Conservation (phyloP, 2,797 vertebrate species). For the Sandelia bainsii region DNA sequence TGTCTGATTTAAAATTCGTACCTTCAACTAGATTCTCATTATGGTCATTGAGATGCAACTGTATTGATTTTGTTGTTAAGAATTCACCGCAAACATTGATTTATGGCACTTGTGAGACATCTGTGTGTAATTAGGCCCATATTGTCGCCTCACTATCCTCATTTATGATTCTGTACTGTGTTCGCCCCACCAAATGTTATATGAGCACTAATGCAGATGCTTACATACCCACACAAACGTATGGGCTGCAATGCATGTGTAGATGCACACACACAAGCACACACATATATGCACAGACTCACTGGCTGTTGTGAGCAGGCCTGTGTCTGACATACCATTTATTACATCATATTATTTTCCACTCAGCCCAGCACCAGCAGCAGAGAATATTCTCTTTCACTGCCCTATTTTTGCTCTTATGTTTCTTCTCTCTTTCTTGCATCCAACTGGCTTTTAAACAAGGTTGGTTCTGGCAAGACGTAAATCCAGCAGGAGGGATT, state of each 20-base stretch:
- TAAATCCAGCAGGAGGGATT: constrained; percentile 74
- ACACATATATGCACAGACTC: constrained; percentile 31
- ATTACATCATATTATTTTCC: constrained; percentile 80
- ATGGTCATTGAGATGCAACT: constrained; percentile 57
- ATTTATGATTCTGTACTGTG: constrained; percentile 37
- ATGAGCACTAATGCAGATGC: constrained; percentile 45
- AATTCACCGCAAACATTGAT: constrained; percentile 68
- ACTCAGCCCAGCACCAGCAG: constrained; percentile 63
- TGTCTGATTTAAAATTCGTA: constrained; percentile 46
- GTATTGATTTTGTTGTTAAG: constrained; percentile 69
- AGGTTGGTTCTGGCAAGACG: constrained; percentile 55
- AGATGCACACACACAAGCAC: neutral
- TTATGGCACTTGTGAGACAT: constrained; percentile 59
- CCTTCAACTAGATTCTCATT: constrained; percentile 55
- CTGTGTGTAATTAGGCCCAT: constrained; percentile 71
- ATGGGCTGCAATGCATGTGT: neutral
- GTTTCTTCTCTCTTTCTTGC: constrained; percentile 51
- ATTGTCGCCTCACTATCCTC: constrained; percentile 39
- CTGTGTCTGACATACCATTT: constrained; percentile 68
- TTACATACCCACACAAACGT: constrained; percentile 1
- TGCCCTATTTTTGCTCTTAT: constrained; percentile 55
- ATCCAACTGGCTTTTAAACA: constrained; percentile 67
- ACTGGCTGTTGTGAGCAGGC: constrained; percentile 48
- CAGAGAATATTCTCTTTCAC: constrained; percentile 64
- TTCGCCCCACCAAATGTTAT: constrained; percentile 30